Evolutionary conservation across 1,140 invertebrate genomes (phyloP).

Genomic region (Micrasema longulum): DNA sequence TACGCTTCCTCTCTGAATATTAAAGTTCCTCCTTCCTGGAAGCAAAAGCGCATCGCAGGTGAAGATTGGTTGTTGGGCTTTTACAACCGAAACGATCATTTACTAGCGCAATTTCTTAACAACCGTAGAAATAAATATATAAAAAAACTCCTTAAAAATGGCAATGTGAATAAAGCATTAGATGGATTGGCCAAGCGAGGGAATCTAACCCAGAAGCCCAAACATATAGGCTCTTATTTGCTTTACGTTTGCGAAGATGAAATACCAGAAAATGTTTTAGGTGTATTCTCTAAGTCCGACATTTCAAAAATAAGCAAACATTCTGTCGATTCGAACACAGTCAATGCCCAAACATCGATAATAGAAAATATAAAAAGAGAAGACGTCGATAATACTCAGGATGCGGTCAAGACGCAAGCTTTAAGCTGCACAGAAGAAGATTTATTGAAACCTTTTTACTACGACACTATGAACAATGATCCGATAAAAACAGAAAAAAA

Average conservation of each 20-base stretch:
- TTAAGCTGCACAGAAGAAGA: too few relatives aligned
- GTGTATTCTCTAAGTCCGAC: neutral
- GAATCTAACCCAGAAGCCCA: neutral
- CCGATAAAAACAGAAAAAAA: too few relatives aligned
- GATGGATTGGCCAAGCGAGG: neutral
- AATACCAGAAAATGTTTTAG: neutral
- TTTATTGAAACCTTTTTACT: too few relatives aligned
- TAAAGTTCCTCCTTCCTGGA: conserved; percentile 14
- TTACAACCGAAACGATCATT: conserved; percentile 23
- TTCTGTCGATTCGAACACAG: too few relatives aligned
- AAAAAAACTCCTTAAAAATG: conserved; percentile 6
- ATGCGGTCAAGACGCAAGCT: too few relatives aligned
- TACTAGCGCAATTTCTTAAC: neutral
- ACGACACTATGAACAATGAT: too few relatives aligned
- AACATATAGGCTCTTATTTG: neutral
- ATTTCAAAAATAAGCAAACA: too few relatives aligned
- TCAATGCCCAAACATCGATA: too few relatives aligned
- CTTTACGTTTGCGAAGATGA: conserved; percentile 8
- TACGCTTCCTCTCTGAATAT: neutral
- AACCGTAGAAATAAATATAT: conserved; percentile 1
- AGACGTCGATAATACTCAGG: too few relatives aligned
- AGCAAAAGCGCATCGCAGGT: neutral
- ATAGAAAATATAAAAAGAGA: too few relatives aligned
- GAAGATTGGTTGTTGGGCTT: conserved; percentile 28
- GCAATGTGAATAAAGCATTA: neutral